These are phyloP conservation scores for Elgaria multicarinata DNA, from an alignment of 2,113 vertebrate species.

Conservation along the genomic window DNA sequence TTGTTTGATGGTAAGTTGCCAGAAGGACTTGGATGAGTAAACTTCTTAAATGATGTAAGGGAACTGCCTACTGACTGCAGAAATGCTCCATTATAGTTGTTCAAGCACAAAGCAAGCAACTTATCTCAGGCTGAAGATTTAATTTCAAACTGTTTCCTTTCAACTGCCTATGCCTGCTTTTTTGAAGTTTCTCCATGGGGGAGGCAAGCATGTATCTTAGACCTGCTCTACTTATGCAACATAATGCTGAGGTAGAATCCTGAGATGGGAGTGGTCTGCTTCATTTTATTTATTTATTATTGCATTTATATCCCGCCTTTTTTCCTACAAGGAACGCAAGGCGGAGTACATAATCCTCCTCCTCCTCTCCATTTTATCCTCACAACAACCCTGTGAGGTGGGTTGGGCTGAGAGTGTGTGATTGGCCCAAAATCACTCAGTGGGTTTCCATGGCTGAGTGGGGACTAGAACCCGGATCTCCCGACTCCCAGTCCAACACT, in stretches of 20 bases:
- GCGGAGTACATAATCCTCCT: too few relatives aligned
- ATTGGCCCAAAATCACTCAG: too few relatives aligned
- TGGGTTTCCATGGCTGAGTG: too few relatives aligned
- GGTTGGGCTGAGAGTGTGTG: too few relatives aligned
- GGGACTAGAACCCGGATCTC: too few relatives aligned
- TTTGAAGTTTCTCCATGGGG: background rate
- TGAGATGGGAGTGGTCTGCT: background rate
- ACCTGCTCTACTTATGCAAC: background rate
- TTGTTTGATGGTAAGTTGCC: background rate
- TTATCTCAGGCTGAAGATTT: background rate
- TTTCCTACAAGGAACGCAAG: too few relatives aligned
- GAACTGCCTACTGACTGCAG: background rate
- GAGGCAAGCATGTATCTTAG: background rate
- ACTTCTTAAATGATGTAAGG: conserved; percentile 7
- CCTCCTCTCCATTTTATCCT: too few relatives aligned
- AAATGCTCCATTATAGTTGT: background rate
- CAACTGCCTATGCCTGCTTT: background rate
- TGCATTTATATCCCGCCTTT: too few relatives aligned
- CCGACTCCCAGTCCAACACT: too few relatives aligned
- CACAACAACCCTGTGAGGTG: too few relatives aligned
- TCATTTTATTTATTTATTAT: too few relatives aligned
- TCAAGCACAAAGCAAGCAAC: background rate
- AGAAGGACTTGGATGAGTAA: conserved; percentile 18
- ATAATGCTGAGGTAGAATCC: background rate
- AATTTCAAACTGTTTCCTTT: background rate